phyloP scores from a whole-genome alignment of 2,797 vertebrate genomes.

The Halcyon chelicuti region DNA sequence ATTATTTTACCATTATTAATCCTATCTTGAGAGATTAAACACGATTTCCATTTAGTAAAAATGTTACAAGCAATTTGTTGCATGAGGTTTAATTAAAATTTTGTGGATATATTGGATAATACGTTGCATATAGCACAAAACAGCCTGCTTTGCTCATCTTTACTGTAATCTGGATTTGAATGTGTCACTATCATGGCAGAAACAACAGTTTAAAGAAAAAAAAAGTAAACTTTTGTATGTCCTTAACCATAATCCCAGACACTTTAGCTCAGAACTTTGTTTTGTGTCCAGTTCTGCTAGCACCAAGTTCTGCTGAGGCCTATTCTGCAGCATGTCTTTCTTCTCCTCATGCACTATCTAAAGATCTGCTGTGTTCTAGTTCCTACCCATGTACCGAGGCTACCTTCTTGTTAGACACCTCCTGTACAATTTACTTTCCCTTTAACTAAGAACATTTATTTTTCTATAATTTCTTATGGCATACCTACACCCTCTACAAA shows the following conservation, averaged over 20 bases:
- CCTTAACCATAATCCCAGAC: background rate
- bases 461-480: background rate
- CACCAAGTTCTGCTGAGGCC: background rate
- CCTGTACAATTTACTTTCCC: background rate
- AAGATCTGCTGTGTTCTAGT: background rate
- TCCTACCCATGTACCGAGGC: background rate
- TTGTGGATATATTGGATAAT: background rate
- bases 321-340: background rate
- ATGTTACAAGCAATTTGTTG: background rate
- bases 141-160: background rate
- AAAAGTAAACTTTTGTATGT: no score
- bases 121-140: background rate
- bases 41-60: background rate
- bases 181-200: background rate
- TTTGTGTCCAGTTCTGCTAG: background rate
- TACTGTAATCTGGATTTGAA: background rate
- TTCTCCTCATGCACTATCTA: background rate
- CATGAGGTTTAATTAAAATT: background rate
- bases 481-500: background rate
- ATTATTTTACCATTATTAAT: constrained; percentile 23
- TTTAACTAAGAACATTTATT: background rate
- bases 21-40: background rate
- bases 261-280: background rate
- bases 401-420: background rate
- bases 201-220: background rate